Base-by-base conservation (phyloP, 2,888 invertebrate species). In the Zelleria hepariella region DNA sequence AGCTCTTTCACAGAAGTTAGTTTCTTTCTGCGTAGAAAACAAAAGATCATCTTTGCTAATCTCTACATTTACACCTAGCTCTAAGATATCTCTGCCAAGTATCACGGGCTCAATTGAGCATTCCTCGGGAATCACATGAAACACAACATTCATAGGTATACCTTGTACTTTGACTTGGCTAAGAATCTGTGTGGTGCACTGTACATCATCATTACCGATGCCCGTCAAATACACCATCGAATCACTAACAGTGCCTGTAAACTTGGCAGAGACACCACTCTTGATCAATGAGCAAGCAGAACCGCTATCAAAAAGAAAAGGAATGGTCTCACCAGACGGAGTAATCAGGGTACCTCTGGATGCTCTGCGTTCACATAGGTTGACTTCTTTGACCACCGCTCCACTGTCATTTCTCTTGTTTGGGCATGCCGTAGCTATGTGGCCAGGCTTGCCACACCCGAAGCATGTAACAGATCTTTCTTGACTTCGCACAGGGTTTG, bases 221-320 rank as follows among this genome's bases (percentile, higher is more conserved):
- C 65, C 64, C 2, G 26, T 32, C 18, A 64, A 7, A 7, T 52
- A 58, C 8, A 65, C 63, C 18, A 58, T 18, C 24, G 49, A 25
- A 51, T 58, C 3, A 5, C 23, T 1, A 1, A 62, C 63, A 53
- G 59, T 64, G 18, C 65, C 66, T 20, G 8, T 0, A 52, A 66
- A 61, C 26, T 62, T 64, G 52, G 4, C 5, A 0, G 61, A 42
- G 2, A 67, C 2, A 57, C n/a, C 55, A 47, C 65, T 51, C 57
- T 62, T 64, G 10, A 66, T 54, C 2, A 68, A 57, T 24, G 64
- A 66, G 18, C 67, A 68, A 51, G 66, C 64, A 2, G 67, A 63
- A n/a, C 66, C 67, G 5, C 65, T 66, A 58, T 66, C 67, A 57
- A 32, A 67, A 58, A 26, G 58, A 63, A 64, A 68, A 42, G 54